Evolutionary conservation across 2,113 vertebrate genomes (phyloP), one percentile per base, ranked within the genome.

Genomic region (Calidris pygmaea): DNA sequence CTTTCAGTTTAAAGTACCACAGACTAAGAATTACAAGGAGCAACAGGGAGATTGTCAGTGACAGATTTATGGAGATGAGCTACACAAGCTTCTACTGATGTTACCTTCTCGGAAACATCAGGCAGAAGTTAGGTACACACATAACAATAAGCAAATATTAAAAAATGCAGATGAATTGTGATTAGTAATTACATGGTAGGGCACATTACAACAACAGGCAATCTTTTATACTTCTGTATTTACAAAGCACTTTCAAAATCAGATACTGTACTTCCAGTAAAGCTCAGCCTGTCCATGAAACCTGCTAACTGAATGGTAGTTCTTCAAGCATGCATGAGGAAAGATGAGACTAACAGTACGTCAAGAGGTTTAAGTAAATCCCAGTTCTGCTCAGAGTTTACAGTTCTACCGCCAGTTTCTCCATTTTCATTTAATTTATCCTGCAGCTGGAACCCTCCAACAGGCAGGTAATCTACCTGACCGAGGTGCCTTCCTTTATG

Each of bases 1-100:
- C 47, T 68, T 87, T 60, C 50, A 68, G 29, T 79, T 90, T 67
- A 83, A 92, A 85, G 59, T 22, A 72, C 32, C 71, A 60, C n/a
- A 83, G 75, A 21, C 71, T 63, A 87, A 87, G 59, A 85, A 87
- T 58, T 90, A 87, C 86, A 90, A 95, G 60, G 48, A 96, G 83
- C 34, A 93, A 85, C 47, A 27, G 53, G 63, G 53, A 95, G 66
- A 76, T 89, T 90, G 91, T 84, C 96, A 84, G 50, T 10, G 32
- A 48, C 39, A 81, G 85, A 76, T 73, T 60, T 15, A 83, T 8
- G 14, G 60, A 93, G 63, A 72, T 88, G 48, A 83, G 62, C 77
- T 56, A 65, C n/a, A 88, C 63, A 90, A 78, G 48, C 60, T 96
- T 94, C 76, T 90, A 84, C 58, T 63, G 78, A 93, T 72, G 37